These are phyloP conservation scores for Clusia tigrina DNA, from an alignment of 2,888 invertebrate species.

Conservation along the genomic window DNA sequence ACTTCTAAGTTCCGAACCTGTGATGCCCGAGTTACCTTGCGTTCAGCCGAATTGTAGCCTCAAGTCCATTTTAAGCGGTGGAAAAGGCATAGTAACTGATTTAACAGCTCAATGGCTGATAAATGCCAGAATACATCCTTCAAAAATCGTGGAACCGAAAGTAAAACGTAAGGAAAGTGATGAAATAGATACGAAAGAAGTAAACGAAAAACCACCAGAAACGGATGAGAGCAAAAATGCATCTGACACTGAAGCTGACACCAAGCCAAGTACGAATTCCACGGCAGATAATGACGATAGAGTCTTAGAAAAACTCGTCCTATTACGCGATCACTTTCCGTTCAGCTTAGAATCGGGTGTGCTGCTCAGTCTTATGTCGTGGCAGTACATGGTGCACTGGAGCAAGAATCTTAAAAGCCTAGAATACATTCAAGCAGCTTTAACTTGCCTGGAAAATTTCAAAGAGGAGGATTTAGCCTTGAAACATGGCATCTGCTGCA, in stretches of 20 bases:
- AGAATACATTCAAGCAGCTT: slow-evolving; percentile 74
- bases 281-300: slow-evolving; percentile 45
- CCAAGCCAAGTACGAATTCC: background rate
- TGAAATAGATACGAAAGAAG: slow-evolving; percentile 42
- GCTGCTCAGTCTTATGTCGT: slow-evolving; percentile 84
- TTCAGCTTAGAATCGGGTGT: slow-evolving; percentile 82
- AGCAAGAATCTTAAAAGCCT: slow-evolving; percentile 77
- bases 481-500: slow-evolving; percentile 81
- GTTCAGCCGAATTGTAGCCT: slow-evolving; percentile 71
- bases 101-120: slow-evolving; percentile 87
- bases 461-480: slow-evolving; percentile 55
- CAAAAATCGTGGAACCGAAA: slow-evolving; percentile 66
- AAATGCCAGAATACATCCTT: slow-evolving; percentile 75
- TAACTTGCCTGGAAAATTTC: slow-evolving; percentile 71
- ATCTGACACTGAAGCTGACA: slow-evolving; percentile 8
- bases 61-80: slow-evolving; percentile 72
- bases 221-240: background rate
- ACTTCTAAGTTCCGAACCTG: slow-evolving; percentile 45
- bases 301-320: slow-evolving; percentile 71
- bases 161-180: slow-evolving; percentile 62
- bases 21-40: slow-evolving; percentile 68
- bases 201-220: slow-evolving; percentile 17
- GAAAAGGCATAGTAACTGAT: slow-evolving; percentile 87
- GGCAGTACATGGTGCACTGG: slow-evolving; percentile 92
- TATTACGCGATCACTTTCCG: slow-evolving; percentile 82